phyloP scores from a whole-genome alignment of 2,113 vertebrate genomes.

The Agelaius phoeniceus region DNA sequence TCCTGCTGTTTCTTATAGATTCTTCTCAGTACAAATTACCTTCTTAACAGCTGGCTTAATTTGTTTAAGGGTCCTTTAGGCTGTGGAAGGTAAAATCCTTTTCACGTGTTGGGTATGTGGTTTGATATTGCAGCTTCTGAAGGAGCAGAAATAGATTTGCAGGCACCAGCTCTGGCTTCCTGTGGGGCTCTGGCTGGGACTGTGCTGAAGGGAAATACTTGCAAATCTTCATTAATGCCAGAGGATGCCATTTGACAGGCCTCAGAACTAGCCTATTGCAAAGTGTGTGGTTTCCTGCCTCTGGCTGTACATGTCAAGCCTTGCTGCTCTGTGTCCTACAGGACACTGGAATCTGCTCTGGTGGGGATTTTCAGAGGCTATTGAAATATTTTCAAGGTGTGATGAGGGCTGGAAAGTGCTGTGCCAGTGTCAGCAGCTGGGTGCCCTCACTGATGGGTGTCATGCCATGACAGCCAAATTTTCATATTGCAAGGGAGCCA shows the following conservation, averaged over 20 bases:
- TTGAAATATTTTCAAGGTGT: background rate
- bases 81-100: background rate
- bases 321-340: background rate
- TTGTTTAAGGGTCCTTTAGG: background rate
- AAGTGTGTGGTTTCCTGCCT: background rate
- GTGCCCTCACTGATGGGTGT: background rate
- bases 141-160: background rate
- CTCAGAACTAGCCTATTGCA: background rate
- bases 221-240: background rate
- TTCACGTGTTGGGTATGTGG: background rate
- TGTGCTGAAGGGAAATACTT: background rate
- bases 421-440: background rate
- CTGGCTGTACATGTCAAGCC: fast-evolving
- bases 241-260: background rate
- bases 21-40: background rate
- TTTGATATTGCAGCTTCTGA: background rate
- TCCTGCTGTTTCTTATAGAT: background rate
- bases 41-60: background rate
- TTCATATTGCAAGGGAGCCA: background rate
- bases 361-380: background rate
- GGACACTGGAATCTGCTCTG: background rate
- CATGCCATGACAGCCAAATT: fast-evolving
- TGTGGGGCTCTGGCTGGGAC: background rate
- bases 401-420: background rate
- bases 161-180: background rate